phyloP scores from a whole-genome alignment of 2,113 vertebrate genomes.

The Myiopsitta monachus region DNA sequence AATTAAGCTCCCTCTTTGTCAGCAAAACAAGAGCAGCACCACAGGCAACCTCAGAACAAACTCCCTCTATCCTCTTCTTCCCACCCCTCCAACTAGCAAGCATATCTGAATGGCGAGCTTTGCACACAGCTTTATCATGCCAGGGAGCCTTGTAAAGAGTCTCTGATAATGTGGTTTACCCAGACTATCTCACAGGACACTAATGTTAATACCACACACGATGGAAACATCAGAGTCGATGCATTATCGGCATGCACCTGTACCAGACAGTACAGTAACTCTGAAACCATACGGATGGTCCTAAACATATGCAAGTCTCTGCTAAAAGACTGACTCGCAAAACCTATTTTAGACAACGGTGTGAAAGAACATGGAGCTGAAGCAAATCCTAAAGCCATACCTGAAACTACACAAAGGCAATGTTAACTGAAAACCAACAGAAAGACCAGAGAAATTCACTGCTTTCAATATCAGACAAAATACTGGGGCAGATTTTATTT shows the following conservation, averaged over 20 bases:
- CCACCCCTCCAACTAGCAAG: background rate
- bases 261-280: background rate
- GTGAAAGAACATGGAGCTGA: background rate
- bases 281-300: background rate
- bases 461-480: background rate
- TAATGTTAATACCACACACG: background rate
- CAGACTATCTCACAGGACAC: background rate
- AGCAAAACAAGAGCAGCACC: slow-evolving; percentile 44
- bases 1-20: slow-evolving; percentile 52
- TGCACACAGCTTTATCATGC: background rate
- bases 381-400: background rate
- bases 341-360: background rate
- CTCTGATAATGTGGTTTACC: background rate
- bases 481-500: background rate
- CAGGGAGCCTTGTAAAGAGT: background rate
- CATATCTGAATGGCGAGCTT: background rate
- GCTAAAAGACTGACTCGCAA: background rate
- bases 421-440: background rate
- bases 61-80: slow-evolving; percentile 3
- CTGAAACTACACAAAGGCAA: background rate
- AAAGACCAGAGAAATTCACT: background rate
- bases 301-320: background rate
- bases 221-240: background rate
- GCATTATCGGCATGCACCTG: rapidly evolving
- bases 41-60: slow-evolving; percentile 41